Percentiles rank a stretch among this genome's conserved stretches.
Evolutionary conservation across 2,113 vertebrate genomes (phyloP).

Genomic region (Reinhardtius hippoglossoides): DNA sequence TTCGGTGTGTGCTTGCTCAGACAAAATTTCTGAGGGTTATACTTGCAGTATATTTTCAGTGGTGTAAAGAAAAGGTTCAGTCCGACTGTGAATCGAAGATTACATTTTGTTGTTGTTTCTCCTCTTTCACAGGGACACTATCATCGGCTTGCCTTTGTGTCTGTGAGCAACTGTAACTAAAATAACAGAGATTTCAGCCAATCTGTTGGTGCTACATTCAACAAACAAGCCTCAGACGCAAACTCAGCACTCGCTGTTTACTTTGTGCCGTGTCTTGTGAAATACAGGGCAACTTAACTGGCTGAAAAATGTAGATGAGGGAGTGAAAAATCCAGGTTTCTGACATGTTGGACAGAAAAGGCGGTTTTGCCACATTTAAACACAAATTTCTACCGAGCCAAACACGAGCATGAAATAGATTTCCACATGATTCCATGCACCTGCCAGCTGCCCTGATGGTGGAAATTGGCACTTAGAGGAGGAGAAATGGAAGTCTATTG

Average conservation of each 20-base stretch:
- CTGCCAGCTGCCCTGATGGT: constrained; percentile 76
- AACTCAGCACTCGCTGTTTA: constrained; percentile 13
- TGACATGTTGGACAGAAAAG: constrained; percentile 73
- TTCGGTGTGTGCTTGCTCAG: not conserved
- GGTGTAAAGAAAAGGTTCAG: constrained; percentile 9
- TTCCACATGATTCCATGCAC: constrained; percentile 81
- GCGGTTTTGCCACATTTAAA: constrained; percentile 74
- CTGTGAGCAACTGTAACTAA: constrained; percentile 22
- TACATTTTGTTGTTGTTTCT: constrained; percentile 9
- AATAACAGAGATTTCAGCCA: constrained; percentile 3
- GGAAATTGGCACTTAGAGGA: constrained; percentile 83
- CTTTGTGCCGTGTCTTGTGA: constrained; percentile 25
- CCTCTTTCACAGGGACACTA: constrained; percentile 18
- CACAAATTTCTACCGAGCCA: constrained; percentile 78
- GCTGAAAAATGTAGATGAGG: constrained; percentile 56
- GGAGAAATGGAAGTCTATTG: constrained; percentile 82
- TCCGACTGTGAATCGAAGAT: constrained; percentile 32
- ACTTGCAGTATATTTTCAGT: constrained; percentile 1
- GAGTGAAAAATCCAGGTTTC: constrained; percentile 64
- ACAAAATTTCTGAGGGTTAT: constrained; percentile 12
- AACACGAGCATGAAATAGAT: constrained; percentile 82
- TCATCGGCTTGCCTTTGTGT: constrained; percentile 14
- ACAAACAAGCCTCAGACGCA: constrained; percentile 15
- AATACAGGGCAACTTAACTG: constrained; percentile 23
- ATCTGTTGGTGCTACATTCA: not conserved